Conservation (phyloP, 2,888 invertebrate species). For the Baronia brevicornis region DNA sequence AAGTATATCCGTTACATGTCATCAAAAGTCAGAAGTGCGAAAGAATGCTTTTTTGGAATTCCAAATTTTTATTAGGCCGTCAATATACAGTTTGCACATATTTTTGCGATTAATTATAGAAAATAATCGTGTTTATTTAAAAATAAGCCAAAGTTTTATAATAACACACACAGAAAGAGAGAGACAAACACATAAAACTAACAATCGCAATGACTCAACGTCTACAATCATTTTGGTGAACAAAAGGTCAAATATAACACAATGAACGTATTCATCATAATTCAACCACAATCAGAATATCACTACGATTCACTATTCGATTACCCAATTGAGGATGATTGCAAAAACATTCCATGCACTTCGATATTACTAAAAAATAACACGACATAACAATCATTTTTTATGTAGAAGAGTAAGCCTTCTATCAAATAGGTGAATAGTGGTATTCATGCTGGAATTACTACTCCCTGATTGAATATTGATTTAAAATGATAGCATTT, state of each 20-base stretch:
- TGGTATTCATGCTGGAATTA: no score
- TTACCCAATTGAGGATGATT: constrained; percentile 41
- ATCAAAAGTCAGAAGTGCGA: no score
- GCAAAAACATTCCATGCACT: constrained; percentile 17
- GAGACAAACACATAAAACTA: constrained; percentile 31
- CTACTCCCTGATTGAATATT: no score
- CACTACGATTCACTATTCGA: constrained; percentile 34
- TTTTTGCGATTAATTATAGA: constrained; percentile 21
- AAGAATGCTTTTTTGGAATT: no score
- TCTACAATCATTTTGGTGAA: constrained; percentile 46
- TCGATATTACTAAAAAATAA: no score
- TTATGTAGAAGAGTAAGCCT: no score
- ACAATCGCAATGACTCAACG: constrained; percentile 42
- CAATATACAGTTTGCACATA: no score
- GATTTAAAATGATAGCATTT: no score
- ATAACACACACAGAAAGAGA: constrained; percentile 18
- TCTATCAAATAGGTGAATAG: no score
- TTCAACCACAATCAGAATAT: constrained; percentile 50
- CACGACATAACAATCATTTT: no score
- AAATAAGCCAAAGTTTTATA: constrained; percentile 28
- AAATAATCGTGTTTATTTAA: constrained; percentile 23
- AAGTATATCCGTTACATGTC: no score
- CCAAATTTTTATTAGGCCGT: no score
- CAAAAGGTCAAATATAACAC: constrained; percentile 51
- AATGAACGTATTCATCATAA: constrained; percentile 55